Conservation (phyloP, 2,113 vertebrate species). For the Malurus cyaneus region DNA sequence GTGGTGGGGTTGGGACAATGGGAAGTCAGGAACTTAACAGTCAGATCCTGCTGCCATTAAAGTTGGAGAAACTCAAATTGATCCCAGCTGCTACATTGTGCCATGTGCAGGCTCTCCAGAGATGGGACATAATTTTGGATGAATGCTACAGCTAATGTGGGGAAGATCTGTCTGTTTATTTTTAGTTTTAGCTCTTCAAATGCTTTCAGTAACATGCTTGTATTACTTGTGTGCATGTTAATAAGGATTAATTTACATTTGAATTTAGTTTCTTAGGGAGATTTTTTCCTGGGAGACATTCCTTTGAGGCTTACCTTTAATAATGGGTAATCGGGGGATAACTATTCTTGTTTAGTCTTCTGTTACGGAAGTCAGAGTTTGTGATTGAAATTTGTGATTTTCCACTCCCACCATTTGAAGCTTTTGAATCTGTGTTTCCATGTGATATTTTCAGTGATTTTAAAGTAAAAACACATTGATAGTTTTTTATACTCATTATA, state of each 20-base stretch:
- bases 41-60: background rate
- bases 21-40: background rate
- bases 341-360: background rate
- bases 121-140: background rate
- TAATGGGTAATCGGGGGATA: background rate
- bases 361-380: background rate
- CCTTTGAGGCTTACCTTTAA: background rate
- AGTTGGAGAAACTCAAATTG: background rate
- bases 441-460: background rate
- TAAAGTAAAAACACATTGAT: background rate
- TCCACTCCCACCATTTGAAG: background rate
- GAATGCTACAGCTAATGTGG: background rate
- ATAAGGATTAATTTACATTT: background rate
- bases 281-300: background rate
- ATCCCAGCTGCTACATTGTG: background rate
- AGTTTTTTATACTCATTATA: background rate
- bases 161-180: background rate
- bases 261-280: background rate
- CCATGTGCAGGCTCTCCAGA: background rate
- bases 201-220: background rate
- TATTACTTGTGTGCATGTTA: background rate
- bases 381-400: background rate
- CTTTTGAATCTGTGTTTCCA: background rate
- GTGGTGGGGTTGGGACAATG: conserved; percentile 11
- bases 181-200: background rate